phyloP scores from a whole-genome alignment of 2,888 invertebrate species.

The Drosophila kanekoi region DNA sequence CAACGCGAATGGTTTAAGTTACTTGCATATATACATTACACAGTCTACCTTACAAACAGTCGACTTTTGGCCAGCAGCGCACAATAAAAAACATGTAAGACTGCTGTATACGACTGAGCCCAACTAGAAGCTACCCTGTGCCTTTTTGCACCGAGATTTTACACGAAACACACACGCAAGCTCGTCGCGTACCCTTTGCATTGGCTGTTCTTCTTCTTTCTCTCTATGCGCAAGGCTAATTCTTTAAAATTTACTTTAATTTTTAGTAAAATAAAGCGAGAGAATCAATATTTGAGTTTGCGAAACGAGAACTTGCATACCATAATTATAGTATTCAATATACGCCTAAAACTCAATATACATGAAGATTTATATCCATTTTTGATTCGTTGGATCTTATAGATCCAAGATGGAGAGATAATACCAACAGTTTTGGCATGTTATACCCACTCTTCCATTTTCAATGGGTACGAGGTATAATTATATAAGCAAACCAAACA shows the following conservation, averaged over 20 bases:
- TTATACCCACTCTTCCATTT: background rate
- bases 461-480: slow-evolving; percentile 7
- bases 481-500: slow-evolving; percentile 44
- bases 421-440: background rate
- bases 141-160: background rate
- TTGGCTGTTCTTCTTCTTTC: no score
- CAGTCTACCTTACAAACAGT: slow-evolving; percentile 29
- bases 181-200: no score
- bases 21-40: slow-evolving; percentile 9
- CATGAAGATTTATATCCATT: no score
- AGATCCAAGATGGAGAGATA: no score
- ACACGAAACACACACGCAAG: no score
- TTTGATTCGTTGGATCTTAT: no score
- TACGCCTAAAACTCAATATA: background rate
- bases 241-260: no score
- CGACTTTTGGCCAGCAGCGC: slow-evolving; percentile 52
- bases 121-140: background rate
- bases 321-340: no score
- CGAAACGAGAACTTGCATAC: no score
- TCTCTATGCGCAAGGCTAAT: no score
- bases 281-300: no score
- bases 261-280: no score
- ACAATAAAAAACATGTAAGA: slow-evolving; percentile 12
- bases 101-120: background rate
- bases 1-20: slow-evolving; percentile 39